Base-by-base conservation (phyloP, 1,140 invertebrate genomes). In the Drosophila cardini region DNA sequence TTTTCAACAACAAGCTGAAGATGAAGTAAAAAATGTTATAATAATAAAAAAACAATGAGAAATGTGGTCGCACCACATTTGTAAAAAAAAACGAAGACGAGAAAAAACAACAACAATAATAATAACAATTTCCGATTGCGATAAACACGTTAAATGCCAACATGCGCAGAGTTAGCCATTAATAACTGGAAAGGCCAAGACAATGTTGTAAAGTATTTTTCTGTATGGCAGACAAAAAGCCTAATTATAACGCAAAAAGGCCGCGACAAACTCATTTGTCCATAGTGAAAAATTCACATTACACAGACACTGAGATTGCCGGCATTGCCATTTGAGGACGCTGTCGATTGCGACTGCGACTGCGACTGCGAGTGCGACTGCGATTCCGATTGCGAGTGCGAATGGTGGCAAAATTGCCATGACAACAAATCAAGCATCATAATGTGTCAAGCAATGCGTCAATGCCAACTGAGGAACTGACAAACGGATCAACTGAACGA, bases 381-480 rank as follows among this genome's bases (percentile, higher is more conserved):
- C 15, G 58, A 36, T 68, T 80, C 81, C 36, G 50, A 26, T 21
- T 48, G 18, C 15, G 43, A 57, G 4, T 67, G 53, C 58, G 67
- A 75, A 80, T 84, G 83, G 80, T 89, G 84, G 84, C 80, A 78
- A 89, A 84, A 87, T 89, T 80, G 84, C 79, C 78, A 87, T 89
- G 84, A 74, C 83, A 84, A 89, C 83, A 87, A 87, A 87, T 87
- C 83, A 87, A 87, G 84, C 83, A 87, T 87, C 83, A 87, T 87
- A 87, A 87, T 89, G 83, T 87, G 84, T 89, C 83, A 87, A 83
- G 80, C 84, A 80, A 87, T 87, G 83, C 84, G 81, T 89, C 79
- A 87, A 87, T 73, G 80, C 71, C 61, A 87, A 82, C 70, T 76
- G 83, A 52, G 50, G 69, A 69, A 60, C 57, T 60, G 16, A 36